These are phyloP conservation scores for Palythoa grandis DNA, from an alignment of 92 coral and sea anemone genomes.

Conservation along the genomic window DNA sequence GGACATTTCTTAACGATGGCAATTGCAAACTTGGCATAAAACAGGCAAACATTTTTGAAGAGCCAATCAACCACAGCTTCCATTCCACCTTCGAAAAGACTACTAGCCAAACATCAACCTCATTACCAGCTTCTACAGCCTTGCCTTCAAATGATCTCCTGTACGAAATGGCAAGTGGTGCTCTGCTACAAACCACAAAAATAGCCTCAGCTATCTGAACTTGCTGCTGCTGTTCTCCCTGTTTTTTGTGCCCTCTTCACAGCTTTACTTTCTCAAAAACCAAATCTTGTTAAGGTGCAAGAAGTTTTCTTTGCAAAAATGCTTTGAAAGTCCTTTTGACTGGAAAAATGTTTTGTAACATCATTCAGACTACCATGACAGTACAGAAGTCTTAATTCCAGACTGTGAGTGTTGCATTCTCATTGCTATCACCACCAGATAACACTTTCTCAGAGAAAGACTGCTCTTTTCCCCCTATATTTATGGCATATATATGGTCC, in stretches of 20 bases:
- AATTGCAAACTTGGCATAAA: conserved; percentile 7
- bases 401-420: background rate
- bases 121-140: background rate
- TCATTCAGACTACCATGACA: background rate
- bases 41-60: conserved; percentile 21
- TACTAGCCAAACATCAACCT: conserved; percentile 18
- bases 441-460: no score
- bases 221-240: background rate
- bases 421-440: no score
- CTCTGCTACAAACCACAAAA: conserved; percentile 25
- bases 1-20: conserved; percentile 23
- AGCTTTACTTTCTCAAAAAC: conserved; percentile 10
- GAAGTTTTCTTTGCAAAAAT: background rate
- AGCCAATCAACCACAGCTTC: background rate
- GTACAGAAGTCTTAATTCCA: background rate
- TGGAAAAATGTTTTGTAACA: background rate
- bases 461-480: no score
- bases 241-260: background rate
- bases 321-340: background rate
- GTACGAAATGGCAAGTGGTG: conserved; percentile 10
- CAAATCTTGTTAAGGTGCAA: background rate
- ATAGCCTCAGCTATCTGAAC: conserved; percentile 11
- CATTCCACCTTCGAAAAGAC: conserved; percentile 31
- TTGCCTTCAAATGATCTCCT: background rate
- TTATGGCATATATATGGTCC: no score